Evolutionary conservation across 2,888 invertebrate species (phyloP).

Genomic region (Cyrtodaria siliqua): DNA sequence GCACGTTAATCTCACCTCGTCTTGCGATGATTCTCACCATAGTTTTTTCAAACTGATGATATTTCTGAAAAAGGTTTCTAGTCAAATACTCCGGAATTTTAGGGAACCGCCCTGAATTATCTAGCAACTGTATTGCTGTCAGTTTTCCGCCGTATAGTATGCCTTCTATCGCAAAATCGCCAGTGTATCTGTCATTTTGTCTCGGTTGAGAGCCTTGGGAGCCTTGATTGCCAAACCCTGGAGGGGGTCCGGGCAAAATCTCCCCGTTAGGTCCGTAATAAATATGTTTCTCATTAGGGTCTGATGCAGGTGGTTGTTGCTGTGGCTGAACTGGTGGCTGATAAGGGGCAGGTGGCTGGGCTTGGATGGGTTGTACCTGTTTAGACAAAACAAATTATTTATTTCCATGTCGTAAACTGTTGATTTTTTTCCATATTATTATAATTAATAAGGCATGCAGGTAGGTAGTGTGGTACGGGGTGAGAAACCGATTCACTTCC

Average conservation of each 20-base stretch:
- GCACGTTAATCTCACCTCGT: slow-evolving; percentile 58
- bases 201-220: not conserved
- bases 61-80: slow-evolving; percentile 51
- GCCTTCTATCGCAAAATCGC: slow-evolving; percentile 63
- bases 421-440: too few species aligned
- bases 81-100: slow-evolving; percentile 63
- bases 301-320: not conserved
- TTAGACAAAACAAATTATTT: too few species aligned
- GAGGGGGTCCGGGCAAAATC: slow-evolving; percentile 59
- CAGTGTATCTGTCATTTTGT: slow-evolving; percentile 1
- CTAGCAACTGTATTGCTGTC: slow-evolving; percentile 41
- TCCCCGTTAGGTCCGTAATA: slow-evolving; percentile 69
- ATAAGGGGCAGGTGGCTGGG: not conserved
- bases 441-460: too few species aligned
- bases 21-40: slow-evolving; percentile 55
- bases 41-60: slow-evolving; percentile 51
- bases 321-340: not conserved
- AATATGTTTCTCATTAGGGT: slow-evolving; percentile 48
- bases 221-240: not conserved
- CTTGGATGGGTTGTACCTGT: not conserved
- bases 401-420: too few species aligned
- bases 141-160: slow-evolving; percentile 55
- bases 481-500: too few species aligned
- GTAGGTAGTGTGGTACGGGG: too few species aligned
- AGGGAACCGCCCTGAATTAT: slow-evolving; percentile 48